Base-by-base conservation (phyloP, 2,888 invertebrate species). In the Eristalis arbustorum region DNA sequence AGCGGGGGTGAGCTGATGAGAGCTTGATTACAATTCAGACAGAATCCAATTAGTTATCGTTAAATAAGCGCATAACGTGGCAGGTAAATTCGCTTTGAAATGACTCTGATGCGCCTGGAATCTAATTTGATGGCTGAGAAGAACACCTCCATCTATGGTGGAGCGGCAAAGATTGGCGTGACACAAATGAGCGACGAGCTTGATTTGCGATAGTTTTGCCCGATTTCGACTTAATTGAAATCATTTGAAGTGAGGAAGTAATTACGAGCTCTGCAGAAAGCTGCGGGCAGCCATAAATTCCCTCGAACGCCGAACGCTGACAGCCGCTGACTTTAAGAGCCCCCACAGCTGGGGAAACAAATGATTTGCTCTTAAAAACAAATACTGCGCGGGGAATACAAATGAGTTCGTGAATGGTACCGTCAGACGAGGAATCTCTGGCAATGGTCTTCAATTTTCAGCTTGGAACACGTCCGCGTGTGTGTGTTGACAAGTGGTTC, bases 41-140 rank as follows among this genome's bases (percentile, higher is more conserved):
- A 18, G 75, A 85, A 87, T 83, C 78, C 87, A 87, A 87, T 87
- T 87, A 83, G 78, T 83, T 79, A 83, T 72, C 83, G 71, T 76
- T 83, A 79, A 76, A 77, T 64, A 69, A 74, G 82, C 82, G 62
- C 73, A 66, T 82, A 85, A 85, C 73, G 76, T 80, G 84, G 34
- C 73, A 77, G 81, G 73, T 81, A 69, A 67, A 75, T 25, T 28
- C 72, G 80, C 67, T 71, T 67, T 25, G 56, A 67, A 61, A 59
- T 42, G 40, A 13, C 64, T 23, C 42, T 37, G 42, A 49, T 56
- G 72, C 81, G 73, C 76, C n/a, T n/a, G n/a, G n/a, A n/a, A n/a
- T n/a, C n/a, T n/a, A n/a, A n/a, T n/a, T n/a, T n/a, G n/a, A n/a
- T n/a, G n/a, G n/a, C n/a, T n/a, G n/a, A n/a, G n/a, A n/a, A n/a